A percentile compares a stretch with the other conserved stretches of the same genome.
These are phyloP conservation scores for Galaxea fascicularis DNA, from an alignment of 92 coral and sea anemone species.

Conservation along the genomic window DNA sequence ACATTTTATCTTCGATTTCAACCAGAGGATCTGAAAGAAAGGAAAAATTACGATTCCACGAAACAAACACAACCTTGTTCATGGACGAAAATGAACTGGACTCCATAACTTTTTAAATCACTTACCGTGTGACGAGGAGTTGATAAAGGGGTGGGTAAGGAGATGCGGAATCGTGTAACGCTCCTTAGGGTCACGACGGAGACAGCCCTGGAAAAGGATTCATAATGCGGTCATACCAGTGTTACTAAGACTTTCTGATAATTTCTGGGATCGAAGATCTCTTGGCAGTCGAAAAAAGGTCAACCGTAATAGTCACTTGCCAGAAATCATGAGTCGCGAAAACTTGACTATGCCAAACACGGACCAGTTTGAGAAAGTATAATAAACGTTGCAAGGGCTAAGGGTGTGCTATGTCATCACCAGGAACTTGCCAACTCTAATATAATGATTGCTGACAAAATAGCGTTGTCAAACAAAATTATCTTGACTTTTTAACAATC, in stretches of 20 bases:
- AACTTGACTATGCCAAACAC: too few species aligned
- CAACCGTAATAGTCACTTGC: too few species aligned
- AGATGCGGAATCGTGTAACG: conserved; percentile 89
- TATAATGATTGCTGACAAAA: too few species aligned
- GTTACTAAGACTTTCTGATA: not conserved
- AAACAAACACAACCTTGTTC: not conserved
- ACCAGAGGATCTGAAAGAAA: conserved; percentile 17
- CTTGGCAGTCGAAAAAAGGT: not conserved
- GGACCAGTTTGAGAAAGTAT: not conserved
- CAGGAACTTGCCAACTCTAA: too few species aligned
- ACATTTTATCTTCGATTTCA: conserved; percentile 66
- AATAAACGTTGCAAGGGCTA: not conserved
- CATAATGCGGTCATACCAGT: not conserved
- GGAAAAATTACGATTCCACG: not conserved
- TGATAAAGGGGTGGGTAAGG: conserved; percentile 80
- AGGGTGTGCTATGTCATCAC: too few species aligned
- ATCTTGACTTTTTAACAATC: too few species aligned
- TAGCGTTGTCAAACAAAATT: too few species aligned
- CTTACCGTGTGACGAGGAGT: conserved; percentile 69
- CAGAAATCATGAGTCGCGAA: too few species aligned
- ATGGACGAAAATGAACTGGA: not conserved
- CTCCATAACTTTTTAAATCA: not conserved
- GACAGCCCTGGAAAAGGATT: conserved; percentile 81
- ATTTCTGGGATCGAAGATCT: not conserved
- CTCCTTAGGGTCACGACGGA: conserved; percentile 86